phyloP scores from a whole-genome alignment of 2,888 invertebrate species.

The Uropetala carovei region DNA sequence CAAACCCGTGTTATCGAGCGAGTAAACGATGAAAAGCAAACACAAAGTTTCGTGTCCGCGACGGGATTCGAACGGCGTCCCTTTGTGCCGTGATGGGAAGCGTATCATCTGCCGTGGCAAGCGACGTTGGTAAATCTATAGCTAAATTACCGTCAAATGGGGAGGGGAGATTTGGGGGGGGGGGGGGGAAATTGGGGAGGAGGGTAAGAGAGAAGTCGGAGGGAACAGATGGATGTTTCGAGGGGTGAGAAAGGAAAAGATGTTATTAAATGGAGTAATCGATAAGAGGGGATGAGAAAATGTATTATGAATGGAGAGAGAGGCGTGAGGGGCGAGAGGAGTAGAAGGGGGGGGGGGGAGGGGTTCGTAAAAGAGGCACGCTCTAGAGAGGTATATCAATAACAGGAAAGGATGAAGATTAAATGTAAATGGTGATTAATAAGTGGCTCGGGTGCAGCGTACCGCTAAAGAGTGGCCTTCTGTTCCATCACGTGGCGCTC shows the following conservation, averaged over 20 bases:
- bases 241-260: not conserved
- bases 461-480: not conserved
- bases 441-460: not conserved
- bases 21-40: not conserved
- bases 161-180: not conserved
- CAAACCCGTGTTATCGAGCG: not conserved
- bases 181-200: not conserved
- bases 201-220: too few relatives aligned
- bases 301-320: not conserved
- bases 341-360: too few relatives aligned
- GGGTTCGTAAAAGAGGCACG: not conserved
- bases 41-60: not conserved
- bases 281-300: not conserved
- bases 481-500: not conserved
- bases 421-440: slow-evolving; percentile 9
- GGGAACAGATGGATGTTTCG: not conserved
- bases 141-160: not conserved
- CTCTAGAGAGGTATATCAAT: not conserved
- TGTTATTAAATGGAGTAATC: not conserved
- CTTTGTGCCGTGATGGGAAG: not conserved
- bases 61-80: not conserved
- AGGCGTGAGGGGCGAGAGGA: not conserved
- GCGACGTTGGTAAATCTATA: not conserved
- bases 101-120: not conserved
- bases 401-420: not conserved